Conservation (phyloP, 64 coral and sea anemone species). For the Montipora foliosa region DNA sequence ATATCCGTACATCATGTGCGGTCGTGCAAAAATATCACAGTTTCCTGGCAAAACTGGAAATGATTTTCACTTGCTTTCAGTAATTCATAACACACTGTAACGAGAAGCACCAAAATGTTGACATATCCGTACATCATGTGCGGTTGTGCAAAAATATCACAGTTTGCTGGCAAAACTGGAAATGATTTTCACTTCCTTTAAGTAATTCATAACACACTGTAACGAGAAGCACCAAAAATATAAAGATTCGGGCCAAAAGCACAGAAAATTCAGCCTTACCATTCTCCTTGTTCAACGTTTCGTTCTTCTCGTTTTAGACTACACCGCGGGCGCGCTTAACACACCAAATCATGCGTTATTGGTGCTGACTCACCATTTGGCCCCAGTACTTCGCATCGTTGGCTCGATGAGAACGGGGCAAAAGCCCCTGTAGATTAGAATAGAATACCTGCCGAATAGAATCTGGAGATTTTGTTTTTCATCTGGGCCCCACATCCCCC, state of each 20-base stretch:
- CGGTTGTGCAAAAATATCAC: not conserved
- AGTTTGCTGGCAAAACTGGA: not conserved
- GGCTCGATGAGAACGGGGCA: no score
- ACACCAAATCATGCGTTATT: not conserved
- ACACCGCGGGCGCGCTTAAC: slow-evolving; percentile 16
- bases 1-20: no score
- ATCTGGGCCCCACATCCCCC: no score
- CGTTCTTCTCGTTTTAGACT: not conserved
- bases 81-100: not conserved
- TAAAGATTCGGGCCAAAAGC: not conserved
- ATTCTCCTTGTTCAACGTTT: not conserved
- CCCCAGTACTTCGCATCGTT: not conserved
- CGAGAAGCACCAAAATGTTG: not conserved
- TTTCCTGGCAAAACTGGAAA: not conserved
- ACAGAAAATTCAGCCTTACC: slow-evolving; percentile 2
- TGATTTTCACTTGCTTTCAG: not conserved
- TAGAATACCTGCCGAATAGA: no score
- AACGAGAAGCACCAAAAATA: not conserved
- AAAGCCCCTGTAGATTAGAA: no score
- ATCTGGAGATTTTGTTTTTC: no score
- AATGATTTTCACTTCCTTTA: not conserved
- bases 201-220: not conserved
- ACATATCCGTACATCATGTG: no score
- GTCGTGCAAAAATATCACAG: not conserved
- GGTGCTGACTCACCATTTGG: slow-evolving; percentile 55